Evolutionary conservation across 2,888 invertebrate species (phyloP), one percentile per base, ranked within the genome.

Genomic region (Heteromurus nitidus): DNA sequence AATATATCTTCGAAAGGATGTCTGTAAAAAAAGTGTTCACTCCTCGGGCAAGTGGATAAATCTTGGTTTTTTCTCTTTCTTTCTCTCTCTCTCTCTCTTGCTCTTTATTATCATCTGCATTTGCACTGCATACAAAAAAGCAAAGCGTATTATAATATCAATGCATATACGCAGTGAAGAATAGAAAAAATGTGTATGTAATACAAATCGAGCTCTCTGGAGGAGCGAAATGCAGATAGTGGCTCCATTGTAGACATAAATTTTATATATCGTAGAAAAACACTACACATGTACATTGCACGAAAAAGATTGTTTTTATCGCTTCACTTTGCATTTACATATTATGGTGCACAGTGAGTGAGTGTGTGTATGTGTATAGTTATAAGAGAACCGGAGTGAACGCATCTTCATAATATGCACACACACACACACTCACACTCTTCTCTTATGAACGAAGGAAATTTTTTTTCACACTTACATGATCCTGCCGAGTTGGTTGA

Each of bases 21-120:
- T 69, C 69, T 68, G 68, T 76, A 76, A 55, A 76, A 73, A 50
- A 76, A 55, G 18, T 44, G 24, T 76, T 42, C 68, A 68, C 65
- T 76, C 69, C 76, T 79, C 79, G 28, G 72, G 79, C 65, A 64
- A 80, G 72, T 65, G 79, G 79, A 80, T 80, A 80, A 80, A 80
- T 80, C 79, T 80, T 80, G 70, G 60, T 70, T 77, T 69, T 69
- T 70, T 60, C 26, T 64, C n/a, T n/a, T n/a, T n/a, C n/a, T n/a
- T n/a, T n/a, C n/a, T n/a, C 65, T 31, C 65, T 58, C 72, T 72
- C 67, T 67, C 22, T 80, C n/a, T n/a, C 65, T 31, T 72, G 67
- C 72, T 72, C 67, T 67, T 42, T 80, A 72, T 70, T 64, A 70
- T 70, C 50, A 65, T n/a, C n/a, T n/a, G 72, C 55, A 42, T 79